Base-by-base conservation (phyloP, 2,113 vertebrate genomes). In the Nycticryphes semicollaris region DNA sequence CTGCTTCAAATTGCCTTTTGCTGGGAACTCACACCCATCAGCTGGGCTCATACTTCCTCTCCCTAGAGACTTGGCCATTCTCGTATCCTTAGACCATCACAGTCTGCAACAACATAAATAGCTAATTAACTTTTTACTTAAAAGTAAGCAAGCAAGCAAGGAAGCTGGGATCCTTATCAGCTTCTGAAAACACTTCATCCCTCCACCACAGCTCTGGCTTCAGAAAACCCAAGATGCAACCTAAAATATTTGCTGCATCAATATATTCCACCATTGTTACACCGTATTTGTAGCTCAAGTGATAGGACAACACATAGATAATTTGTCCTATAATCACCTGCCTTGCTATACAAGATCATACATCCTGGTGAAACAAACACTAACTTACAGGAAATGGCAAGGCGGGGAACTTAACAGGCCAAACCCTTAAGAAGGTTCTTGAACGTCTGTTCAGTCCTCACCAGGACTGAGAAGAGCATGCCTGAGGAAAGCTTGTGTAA, bases 61-160 rank as follows among this genome's bases (percentile, higher is more conserved):
- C 93, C 80, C 73, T 56, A 27, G 89, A 92, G 87, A 92, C 76
- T 87, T 48, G 33, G 16, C 66, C 77, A 68, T 66, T 84, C 79
- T 90, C 56, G 76, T 53, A 94, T 64, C 93, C 94, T 87, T 31
- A 91, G 84, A 91, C 91, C 84, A 96, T 87, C 70, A 79, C 77
- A 76, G 81, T 79, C 82, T 96, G 75, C 84, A 93, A 84, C 87
- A 96, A 84, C 53, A 93, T 94, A 96, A 95, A 95, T 66, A 89
- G 89, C 87, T 95, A 94, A 96, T 96, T 95, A 96, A 78, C 84
- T 89, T 95, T 84, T 96, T 96, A 95, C 57, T 97, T 96, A 97
- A 96, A 96, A 95, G 80, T 94, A 91, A 95, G 84, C 80, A 90
- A 93, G 75, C 93, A 92, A 22, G 82, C 89, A 91, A n/a, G n/a